These are phyloP conservation scores for Caretta caretta DNA, from an alignment of 2,113 vertebrate species.

Conservation along the genomic window DNA sequence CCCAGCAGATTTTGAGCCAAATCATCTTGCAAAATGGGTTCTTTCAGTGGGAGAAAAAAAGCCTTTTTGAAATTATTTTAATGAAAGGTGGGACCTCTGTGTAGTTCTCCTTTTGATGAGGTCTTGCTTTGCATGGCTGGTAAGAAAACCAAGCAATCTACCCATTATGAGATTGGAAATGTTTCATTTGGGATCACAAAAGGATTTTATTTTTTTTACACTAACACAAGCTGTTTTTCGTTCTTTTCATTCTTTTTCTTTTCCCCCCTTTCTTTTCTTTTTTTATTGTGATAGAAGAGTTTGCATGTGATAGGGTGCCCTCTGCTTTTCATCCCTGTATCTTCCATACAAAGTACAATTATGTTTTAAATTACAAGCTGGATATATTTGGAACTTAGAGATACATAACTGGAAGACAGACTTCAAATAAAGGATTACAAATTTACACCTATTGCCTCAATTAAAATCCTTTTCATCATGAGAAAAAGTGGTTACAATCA, in stretches of 20 bases:
- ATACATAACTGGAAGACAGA: conserved; percentile 74
- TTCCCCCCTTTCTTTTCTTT: not conserved
- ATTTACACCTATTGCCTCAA: conserved; percentile 79
- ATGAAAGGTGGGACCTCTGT: conserved; percentile 81
- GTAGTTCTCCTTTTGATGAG: conserved; percentile 83
- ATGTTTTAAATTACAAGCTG: conserved; percentile 77
- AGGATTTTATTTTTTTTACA: conserved; percentile 85
- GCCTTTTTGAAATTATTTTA: conserved; percentile 85
- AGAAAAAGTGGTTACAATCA: conserved; percentile 38
- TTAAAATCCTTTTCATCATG: conserved; percentile 85
- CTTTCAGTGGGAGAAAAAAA: conserved; percentile 81
- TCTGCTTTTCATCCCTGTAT: conserved; percentile 84
- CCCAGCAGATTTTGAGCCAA: conserved; percentile 95
- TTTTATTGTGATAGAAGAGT: conserved; percentile 73
- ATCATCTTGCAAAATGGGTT: conserved; percentile 96
- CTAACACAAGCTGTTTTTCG: conserved; percentile 70
- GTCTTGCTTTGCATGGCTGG: conserved; percentile 89
- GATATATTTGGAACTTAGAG: conserved; percentile 76
- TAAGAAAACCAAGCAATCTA: conserved; percentile 83
- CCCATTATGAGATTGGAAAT: conserved; percentile 85
- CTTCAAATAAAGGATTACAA: conserved; percentile 71
- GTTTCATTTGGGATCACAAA: conserved; percentile 91
- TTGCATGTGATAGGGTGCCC: conserved; percentile 82
- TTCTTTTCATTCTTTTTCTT: not conserved
- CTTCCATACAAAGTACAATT: conserved; percentile 79